These are phyloP conservation scores for Thamnophis sirtalis DNA, from an alignment of 2,113 vertebrate genomes.

Conservation along the genomic window DNA sequence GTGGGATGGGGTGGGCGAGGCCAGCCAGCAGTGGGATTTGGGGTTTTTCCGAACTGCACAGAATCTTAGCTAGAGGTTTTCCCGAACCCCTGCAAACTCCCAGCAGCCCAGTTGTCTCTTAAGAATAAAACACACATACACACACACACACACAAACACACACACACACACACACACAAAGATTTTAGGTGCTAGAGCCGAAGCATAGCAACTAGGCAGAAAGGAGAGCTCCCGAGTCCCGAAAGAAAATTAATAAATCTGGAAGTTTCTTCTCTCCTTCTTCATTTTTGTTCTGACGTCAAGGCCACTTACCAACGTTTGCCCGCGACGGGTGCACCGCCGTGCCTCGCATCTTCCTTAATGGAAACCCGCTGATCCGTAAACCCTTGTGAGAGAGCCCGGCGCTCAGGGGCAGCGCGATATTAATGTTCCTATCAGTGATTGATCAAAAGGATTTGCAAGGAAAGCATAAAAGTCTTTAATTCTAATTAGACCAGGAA, in stretches of 20 bases:
- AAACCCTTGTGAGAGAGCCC: slow-evolving; percentile 75
- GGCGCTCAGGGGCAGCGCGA: slow-evolving; percentile 88
- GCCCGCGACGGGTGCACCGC: slow-evolving; percentile 60
- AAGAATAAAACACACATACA: too few relatives aligned
- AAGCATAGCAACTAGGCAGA: not conserved
- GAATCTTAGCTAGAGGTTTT: too few relatives aligned
- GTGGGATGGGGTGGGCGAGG: too few relatives aligned
- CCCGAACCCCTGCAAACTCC: too few relatives aligned
- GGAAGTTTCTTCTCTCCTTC: slow-evolving; percentile 46
- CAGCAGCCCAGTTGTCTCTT: too few relatives aligned
- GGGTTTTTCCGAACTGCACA: too few relatives aligned
- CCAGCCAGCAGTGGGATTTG: too few relatives aligned
- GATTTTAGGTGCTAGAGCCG: not conserved
- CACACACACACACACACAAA: too few relatives aligned
- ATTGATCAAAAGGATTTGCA: slow-evolving; percentile 97
- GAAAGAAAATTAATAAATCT: not conserved
- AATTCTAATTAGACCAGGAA: slow-evolving; percentile 88
- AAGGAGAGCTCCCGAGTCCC: not conserved
- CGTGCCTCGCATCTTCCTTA: slow-evolving; percentile 84
- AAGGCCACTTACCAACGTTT: slow-evolving; percentile 85
- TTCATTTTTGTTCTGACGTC: slow-evolving; percentile 52
- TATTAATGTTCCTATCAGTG: slow-evolving; percentile 86
- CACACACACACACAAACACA: too few relatives aligned
- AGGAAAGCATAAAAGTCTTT: slow-evolving; percentile 91
- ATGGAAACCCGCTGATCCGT: slow-evolving; percentile 98